Evolutionary conservation across 2,888 invertebrate genomes (phyloP), one percentile per base, ranked within the genome.

Genomic region (Hirtodrosophila histrioides): DNA sequence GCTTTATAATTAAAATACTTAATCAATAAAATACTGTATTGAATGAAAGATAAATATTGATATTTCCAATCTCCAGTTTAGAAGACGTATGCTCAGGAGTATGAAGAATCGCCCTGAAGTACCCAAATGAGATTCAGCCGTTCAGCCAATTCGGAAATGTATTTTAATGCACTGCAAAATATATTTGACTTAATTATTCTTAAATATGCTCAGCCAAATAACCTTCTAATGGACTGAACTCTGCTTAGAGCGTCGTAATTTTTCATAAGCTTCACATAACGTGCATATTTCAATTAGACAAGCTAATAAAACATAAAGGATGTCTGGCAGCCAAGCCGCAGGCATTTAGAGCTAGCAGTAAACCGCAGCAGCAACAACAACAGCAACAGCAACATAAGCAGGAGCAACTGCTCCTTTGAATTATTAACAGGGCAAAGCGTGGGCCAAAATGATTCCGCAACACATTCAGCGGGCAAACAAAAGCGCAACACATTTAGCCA

Each of bases 281-380:
- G 39, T 49, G 58, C 65, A 69, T 68, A 75, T 69, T 80, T 86
- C 79, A 82, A 80, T 86, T 86, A 80, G 76, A 72, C 62, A 41
- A 60, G 75, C 78, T 80, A 86, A 81, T 81, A 81, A 81, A 76
- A 86, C 81, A 86, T 77, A 74, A 84, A 74, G 69, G 64, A 69
- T 66, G 66, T 33, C 37, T 17, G 68, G 44, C 48, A 43, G 51
- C 12, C 39, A 9, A 24, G 53, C 76, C 71, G 23, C 51, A 66
- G 61, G 67, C 67, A 71, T 74, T 75, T 62, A 45, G 23, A 66
- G 33, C 27, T 43, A 11, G 29, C 35, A 46, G 27, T 11, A 12
- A 50, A 37, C 65, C 57, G 48, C 65, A 55, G 41, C n/a, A 43
- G 40, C 39, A 50, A 10, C 33, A 60, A 50, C 48, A 40, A 40